phyloP scores from a whole-genome alignment of 2,888 invertebrate genomes.

The Amphimallon solstitiale region DNA sequence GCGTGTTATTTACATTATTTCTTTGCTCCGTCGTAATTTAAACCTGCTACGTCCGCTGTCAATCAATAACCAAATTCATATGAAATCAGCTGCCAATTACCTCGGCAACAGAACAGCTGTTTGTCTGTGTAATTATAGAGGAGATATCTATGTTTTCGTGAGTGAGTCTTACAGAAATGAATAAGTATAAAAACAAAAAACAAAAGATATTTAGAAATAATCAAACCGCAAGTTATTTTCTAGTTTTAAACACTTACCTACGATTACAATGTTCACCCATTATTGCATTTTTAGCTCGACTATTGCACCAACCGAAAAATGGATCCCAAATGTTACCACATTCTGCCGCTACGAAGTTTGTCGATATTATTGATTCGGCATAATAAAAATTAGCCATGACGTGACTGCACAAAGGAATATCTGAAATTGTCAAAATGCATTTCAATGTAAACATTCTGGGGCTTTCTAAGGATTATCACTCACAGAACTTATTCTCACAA shows the following conservation, averaged over 20 bases:
- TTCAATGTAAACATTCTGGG: not conserved
- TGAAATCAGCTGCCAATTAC: too few species aligned
- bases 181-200: too few species aligned
- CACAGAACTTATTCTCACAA: slow-evolving; percentile 76
- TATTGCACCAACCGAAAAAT: slow-evolving; percentile 66
- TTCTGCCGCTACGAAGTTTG: slow-evolving; percentile 70
- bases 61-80: too few species aligned
- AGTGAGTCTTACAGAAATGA: too few species aligned
- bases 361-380: slow-evolving; percentile 70
- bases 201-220: too few species aligned
- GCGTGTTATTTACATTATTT: too few species aligned
- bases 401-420: slow-evolving; percentile 71
- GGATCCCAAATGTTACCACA: slow-evolving; percentile 69
- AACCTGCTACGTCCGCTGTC: too few species aligned
- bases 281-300: slow-evolving; percentile 47
- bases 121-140: too few species aligned
- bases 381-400: slow-evolving; percentile 71
- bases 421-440: slow-evolving; percentile 54
- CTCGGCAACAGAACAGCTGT: too few species aligned
- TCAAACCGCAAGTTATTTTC: too few species aligned
- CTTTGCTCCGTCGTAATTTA: too few species aligned
- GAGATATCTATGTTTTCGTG: too few species aligned
- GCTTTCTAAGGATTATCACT: slow-evolving; percentile 52
- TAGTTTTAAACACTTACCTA: slow-evolving; percentile 48
- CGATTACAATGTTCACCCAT: slow-evolving; percentile 58